These are phyloP conservation scores for Cynopterus brachyotis DNA, from an alignment of 2,113 vertebrate genomes.

Conservation along the genomic window DNA sequence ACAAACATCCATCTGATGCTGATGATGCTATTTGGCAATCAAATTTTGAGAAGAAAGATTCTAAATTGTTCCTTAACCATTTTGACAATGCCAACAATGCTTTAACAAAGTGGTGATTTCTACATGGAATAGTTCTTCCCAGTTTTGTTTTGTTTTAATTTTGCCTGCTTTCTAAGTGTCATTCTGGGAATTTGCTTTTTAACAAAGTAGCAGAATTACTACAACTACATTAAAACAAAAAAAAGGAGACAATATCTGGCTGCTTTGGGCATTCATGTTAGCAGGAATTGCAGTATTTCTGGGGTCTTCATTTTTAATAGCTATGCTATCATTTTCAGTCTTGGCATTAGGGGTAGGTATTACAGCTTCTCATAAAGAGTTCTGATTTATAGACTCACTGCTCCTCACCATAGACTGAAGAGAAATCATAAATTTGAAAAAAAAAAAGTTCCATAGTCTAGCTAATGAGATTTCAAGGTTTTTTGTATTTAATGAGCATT, in stretches of 20 bases:
- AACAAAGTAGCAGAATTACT: conserved; percentile 5
- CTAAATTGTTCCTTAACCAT: not conserved
- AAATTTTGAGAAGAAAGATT: not conserved
- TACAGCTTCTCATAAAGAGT: conserved; percentile 52
- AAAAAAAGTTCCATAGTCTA: not conserved
- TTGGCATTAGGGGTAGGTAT: conserved; percentile 63
- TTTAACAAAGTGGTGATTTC: not conserved
- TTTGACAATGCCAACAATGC: not conserved
- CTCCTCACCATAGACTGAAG: conserved; percentile 61
- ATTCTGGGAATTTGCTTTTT: not conserved
- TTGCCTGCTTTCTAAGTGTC: not conserved
- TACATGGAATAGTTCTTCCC: not conserved
- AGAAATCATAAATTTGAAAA: conserved; percentile 50
- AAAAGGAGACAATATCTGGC: conserved; percentile 55
- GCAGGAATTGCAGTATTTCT: conserved; percentile 50
- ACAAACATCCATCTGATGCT: not conserved
- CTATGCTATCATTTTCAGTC: conserved; percentile 55
- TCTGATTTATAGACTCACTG: conserved; percentile 66
- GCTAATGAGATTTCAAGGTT: conserved; percentile 66
- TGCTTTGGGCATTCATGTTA: conserved; percentile 30
- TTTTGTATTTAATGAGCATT: conserved; percentile 64
- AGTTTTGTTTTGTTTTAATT: not conserved
- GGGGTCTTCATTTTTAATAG: conserved; percentile 66
- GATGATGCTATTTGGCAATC: not conserved
- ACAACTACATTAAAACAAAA: not conserved